phyloP scores from a whole-genome alignment of 2,113 vertebrate species.

The Hyperoodon ampullatus region DNA sequence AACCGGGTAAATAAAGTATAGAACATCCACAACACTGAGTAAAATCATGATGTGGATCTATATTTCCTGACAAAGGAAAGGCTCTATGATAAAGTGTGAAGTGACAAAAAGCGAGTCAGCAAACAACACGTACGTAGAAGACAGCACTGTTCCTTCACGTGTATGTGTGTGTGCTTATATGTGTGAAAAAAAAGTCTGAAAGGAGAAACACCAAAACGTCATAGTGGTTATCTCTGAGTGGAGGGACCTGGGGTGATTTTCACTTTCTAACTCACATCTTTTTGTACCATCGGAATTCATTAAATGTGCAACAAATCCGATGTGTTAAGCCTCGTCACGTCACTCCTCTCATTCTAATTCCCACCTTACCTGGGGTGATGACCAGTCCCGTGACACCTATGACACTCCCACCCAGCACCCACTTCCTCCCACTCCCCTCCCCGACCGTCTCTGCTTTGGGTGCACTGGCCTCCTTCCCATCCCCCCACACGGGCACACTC shows the following conservation, averaged over 20 bases:
- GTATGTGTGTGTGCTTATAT: accelerated
- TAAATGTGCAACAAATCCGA: not conserved
- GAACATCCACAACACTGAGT: accelerated
- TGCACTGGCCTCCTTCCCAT: not conserved
- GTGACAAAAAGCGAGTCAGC: not conserved
- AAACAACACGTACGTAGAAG: not conserved
- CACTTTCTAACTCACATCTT: conserved; percentile 5
- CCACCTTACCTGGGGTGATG: not conserved
- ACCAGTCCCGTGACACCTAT: not conserved
- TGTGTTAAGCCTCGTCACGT: not conserved
- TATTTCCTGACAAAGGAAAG: conserved; percentile 5
- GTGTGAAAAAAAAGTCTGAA: not conserved
- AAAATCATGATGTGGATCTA: not conserved
- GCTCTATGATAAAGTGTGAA: not conserved
- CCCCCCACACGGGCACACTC: not conserved
- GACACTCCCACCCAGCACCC: not conserved
- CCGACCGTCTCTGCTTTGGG: not conserved
- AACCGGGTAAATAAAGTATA: not conserved
- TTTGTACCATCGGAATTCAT: not conserved
- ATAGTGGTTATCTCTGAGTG: not conserved
- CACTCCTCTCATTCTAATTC: not conserved
- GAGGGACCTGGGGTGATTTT: not conserved
- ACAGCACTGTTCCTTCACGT: accelerated
- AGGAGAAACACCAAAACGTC: not conserved
- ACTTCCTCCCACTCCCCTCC: not conserved